Conservation (phyloP, 1,140 invertebrate species). For the Sycophaga agraensis region DNA sequence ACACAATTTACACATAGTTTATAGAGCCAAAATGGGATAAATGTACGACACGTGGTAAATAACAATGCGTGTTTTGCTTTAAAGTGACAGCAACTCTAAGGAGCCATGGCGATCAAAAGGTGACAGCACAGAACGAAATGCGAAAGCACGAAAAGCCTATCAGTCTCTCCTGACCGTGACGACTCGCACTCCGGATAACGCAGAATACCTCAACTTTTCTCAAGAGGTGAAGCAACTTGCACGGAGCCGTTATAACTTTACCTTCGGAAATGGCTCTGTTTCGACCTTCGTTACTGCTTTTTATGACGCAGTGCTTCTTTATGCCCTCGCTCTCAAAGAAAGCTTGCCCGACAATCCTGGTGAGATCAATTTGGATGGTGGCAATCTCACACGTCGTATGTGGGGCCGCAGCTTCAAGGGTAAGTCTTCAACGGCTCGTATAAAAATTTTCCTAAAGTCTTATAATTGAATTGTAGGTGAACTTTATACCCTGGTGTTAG, state of each 20-base stretch:
- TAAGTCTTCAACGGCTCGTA: no score
- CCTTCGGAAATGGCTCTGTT: slow-evolving; percentile 70
- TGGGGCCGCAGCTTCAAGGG: slow-evolving; percentile 89
- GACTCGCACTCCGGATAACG: slow-evolving; percentile 75
- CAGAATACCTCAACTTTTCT: slow-evolving; percentile 77
- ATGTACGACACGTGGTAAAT: no score
- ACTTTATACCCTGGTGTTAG: no score
- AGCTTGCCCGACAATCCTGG: slow-evolving; percentile 69
- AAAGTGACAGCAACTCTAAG: slow-evolving; percentile 51
- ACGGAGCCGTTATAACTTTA: slow-evolving; percentile 77
- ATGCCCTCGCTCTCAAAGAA: slow-evolving; percentile 86
- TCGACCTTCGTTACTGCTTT: slow-evolving; percentile 91
- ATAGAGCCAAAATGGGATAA: no score
- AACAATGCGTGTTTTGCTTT: no score
- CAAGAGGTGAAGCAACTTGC: slow-evolving; percentile 79
- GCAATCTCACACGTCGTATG: slow-evolving; percentile 77
- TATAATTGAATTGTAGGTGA: no score
- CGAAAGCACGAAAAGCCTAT: slow-evolving; percentile 84
- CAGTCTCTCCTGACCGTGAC: slow-evolving; percentile 90
- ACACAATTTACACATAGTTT: no score
- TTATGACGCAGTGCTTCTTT: slow-evolving; percentile 92
- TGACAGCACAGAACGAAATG: slow-evolving; percentile 80
- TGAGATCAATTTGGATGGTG: slow-evolving; percentile 60
- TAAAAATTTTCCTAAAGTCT: no score
- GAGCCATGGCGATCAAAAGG: slow-evolving; percentile 82